These are phyloP conservation scores for Gallinago media DNA, from an alignment of 2,113 vertebrate genomes.

Conservation along the genomic window DNA sequence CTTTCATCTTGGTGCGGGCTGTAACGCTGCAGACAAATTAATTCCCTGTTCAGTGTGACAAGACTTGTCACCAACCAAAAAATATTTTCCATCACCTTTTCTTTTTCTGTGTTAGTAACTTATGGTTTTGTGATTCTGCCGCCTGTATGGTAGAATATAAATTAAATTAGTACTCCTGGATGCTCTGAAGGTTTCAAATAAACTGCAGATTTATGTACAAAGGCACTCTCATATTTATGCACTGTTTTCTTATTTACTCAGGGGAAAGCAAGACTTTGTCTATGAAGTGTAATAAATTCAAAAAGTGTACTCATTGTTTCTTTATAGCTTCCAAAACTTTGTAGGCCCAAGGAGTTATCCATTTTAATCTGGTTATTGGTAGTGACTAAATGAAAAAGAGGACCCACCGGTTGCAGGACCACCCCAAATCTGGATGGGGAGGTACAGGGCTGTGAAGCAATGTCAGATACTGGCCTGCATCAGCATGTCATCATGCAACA, in stretches of 20 bases:
- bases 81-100: slow-evolving; percentile 24
- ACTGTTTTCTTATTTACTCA: slow-evolving; percentile 35
- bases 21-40: slow-evolving; percentile 41
- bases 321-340: neutral
- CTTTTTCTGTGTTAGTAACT: slow-evolving; percentile 52
- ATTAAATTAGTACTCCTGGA: slow-evolving; percentile 49
- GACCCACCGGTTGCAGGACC: no score
- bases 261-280: slow-evolving; percentile 3
- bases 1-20: neutral
- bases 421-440: neutral
- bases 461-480: neutral
- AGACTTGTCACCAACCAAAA: slow-evolving; percentile 10
- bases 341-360: neutral
- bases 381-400: neutral
- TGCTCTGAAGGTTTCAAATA: slow-evolving; percentile 16
- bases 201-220: slow-evolving; percentile 49
- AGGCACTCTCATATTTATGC: slow-evolving; percentile 22
- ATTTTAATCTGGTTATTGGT: neutral
- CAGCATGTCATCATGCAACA: rapidly evolving
- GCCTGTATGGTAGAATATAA: slow-evolving; percentile 34
- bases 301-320: neutral
- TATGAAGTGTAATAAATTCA: slow-evolving; percentile 30
- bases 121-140: slow-evolving; percentile 21
- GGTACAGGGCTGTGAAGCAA: neutral
- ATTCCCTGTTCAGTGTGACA: slow-evolving; percentile 17